phyloP scores from a whole-genome alignment of 2,797 vertebrate genomes.

The Eupleurogrammus muticus region DNA sequence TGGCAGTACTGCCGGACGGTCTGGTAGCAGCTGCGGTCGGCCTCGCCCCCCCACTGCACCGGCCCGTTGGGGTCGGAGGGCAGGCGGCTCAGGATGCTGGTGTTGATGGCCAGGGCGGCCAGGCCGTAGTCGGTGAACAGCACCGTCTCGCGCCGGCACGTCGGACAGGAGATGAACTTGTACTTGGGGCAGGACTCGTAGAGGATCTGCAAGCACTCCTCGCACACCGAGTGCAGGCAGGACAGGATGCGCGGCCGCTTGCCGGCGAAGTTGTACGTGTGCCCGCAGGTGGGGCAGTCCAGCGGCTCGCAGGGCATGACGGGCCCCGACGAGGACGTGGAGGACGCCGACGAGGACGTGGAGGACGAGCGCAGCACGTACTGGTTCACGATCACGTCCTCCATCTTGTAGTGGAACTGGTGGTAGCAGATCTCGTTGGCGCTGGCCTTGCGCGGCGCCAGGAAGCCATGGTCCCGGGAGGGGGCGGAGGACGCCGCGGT shows the following conservation, averaged over 20 bases:
- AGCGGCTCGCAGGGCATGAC: slow-evolving; percentile 92
- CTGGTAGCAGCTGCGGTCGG: slow-evolving; percentile 99
- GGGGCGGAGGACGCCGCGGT: slow-evolving; percentile 77
- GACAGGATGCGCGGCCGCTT: slow-evolving; percentile 97
- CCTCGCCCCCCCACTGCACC: slow-evolving; percentile 94
- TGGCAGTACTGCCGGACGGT: slow-evolving; percentile 99
- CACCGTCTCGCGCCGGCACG: slow-evolving; percentile 96
- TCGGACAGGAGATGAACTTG: slow-evolving; percentile 99
- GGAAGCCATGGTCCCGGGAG: slow-evolving; percentile 86
- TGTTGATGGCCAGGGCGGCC: slow-evolving; percentile 97
- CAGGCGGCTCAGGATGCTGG: slow-evolving; percentile 97
- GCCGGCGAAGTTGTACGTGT: slow-evolving; percentile 96
- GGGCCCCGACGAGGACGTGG: slow-evolving; percentile 81
- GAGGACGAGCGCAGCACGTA: slow-evolving; percentile 91
- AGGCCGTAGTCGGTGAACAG: slow-evolving; percentile 99
- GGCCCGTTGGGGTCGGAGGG: slow-evolving; percentile 90
- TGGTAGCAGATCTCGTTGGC: slow-evolving; percentile 93
- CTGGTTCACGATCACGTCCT: slow-evolving; percentile 97
- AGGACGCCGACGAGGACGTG: slow-evolving; percentile 81
- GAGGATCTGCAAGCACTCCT: slow-evolving; percentile 99
- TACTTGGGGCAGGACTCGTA: slow-evolving; percentile 99
- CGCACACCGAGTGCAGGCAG: slow-evolving; percentile 98
- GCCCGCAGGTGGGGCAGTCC: slow-evolving; percentile 97
- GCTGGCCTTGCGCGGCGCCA: slow-evolving; percentile 89
- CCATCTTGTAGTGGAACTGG: slow-evolving; percentile 96